Evolutionary conservation across 2,113 vertebrate genomes (phyloP).

Genomic region (Deroptyus accipitrinus): DNA sequence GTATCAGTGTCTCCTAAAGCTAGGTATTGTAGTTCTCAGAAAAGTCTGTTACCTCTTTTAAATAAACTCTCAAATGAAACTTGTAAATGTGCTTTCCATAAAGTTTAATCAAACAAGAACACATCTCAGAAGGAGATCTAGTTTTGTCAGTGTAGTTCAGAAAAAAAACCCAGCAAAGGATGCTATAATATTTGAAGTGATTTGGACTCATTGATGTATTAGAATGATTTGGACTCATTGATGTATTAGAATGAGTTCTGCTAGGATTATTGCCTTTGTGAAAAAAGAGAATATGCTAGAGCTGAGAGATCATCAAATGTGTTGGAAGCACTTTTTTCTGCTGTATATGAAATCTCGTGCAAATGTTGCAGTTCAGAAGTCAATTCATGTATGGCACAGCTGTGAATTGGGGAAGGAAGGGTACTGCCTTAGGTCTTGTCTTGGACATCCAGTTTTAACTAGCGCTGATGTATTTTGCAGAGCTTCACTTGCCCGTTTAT

Average conservation of each 20-base stretch:
- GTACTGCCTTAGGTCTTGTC: background rate
- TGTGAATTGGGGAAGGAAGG: background rate
- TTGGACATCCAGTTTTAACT: background rate
- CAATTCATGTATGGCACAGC: background rate
- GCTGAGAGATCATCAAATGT: background rate
- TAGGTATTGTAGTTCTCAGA: background rate
- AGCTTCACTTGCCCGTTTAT: background rate
- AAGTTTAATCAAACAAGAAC: background rate
- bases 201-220: background rate
- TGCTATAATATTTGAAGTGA: background rate
- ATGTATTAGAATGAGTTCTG: background rate
- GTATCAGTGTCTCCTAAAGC: background rate
- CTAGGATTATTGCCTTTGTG: background rate
- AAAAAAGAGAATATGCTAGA: background rate
- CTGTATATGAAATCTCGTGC: background rate
- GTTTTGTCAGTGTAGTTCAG: background rate
- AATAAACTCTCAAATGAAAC: background rate
- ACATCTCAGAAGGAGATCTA: background rate
- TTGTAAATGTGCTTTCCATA: background rate
- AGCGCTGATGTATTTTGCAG: background rate
- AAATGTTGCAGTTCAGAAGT: background rate
- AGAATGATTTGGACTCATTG: background rate
- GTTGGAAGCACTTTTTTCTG: background rate
- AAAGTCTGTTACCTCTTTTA: background rate
- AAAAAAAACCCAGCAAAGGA: background rate